Evolutionary conservation across 1,140 invertebrate genomes (phyloP).

Genomic region (Zaprionus lachaisei): DNA sequence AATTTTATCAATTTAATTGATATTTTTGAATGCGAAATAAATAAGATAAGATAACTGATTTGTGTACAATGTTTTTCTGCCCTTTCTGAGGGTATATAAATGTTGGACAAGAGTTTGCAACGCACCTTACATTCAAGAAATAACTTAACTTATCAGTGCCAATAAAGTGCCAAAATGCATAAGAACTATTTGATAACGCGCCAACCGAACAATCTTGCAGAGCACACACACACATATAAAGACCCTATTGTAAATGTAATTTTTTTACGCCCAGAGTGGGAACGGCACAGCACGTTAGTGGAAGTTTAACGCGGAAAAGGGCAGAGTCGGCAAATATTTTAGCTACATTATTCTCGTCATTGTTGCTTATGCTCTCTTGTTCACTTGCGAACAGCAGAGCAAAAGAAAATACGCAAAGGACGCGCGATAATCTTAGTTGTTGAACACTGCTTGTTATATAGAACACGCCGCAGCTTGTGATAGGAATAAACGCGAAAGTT

Average conservation of each 20-base stretch:
- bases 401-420: background rate
- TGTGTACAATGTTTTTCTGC: no score
- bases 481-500: background rate
- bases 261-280: constrained; percentile 1
- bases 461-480: background rate
- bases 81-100: no score
- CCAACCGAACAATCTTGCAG: constrained; percentile 7
- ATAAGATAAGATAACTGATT: no score
- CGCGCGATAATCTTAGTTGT: constrained; percentile 6
- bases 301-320: constrained; percentile 3
- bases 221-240: background rate
- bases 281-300: background rate
- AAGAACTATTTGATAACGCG: constrained; percentile 13
- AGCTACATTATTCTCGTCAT: background rate
- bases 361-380: background rate
- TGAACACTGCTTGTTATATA: background rate
- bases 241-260: background rate
- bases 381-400: background rate
- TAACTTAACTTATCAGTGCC: no score
- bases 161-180: background rate
- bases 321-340: constrained; percentile 25
- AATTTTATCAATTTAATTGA: no score
- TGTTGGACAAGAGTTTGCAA: no score
- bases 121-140: no score
- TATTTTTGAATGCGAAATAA: no score